A percentile compares a stretch with the other conserved stretches of the same genome.
These are phyloP conservation scores for Aramus guarauna DNA, from an alignment of 2,113 vertebrate species.

Conservation along the genomic window DNA sequence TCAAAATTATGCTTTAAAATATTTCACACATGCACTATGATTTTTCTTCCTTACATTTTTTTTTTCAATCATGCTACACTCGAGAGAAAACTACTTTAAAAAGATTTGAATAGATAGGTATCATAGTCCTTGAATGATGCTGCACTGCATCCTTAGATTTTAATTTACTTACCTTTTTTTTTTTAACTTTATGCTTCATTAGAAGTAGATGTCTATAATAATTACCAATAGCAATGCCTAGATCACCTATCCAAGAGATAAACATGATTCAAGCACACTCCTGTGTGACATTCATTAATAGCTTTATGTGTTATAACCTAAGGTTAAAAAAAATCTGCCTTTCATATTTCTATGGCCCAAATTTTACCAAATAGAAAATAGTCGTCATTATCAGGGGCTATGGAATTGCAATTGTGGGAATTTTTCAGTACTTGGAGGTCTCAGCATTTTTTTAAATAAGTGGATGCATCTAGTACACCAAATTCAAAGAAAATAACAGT, in stretches of 20 bases:
- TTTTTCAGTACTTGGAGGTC: not conserved
- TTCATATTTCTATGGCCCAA: not conserved
- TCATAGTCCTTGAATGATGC: not conserved
- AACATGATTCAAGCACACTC: not conserved
- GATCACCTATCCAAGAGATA: not conserved
- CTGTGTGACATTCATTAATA: not conserved
- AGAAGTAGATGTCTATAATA: not conserved
- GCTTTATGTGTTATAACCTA: not conserved
- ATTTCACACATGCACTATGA: not conserved
- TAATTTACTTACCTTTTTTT: not conserved
- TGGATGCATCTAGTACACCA: not conserved
- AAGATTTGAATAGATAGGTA: not conserved
- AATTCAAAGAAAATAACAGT: not conserved
- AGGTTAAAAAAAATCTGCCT: not conserved
- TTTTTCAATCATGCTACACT: not conserved
- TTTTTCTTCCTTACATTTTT: not conserved
- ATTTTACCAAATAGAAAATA: not conserved
- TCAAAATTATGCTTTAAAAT: not conserved
- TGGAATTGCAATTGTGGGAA: not conserved
- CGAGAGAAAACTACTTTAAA: accelerated
- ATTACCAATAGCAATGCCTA: not conserved
- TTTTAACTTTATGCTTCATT: not conserved
- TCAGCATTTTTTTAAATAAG: not conserved
- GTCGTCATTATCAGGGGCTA: not conserved
- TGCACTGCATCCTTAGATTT: not conserved